Base-by-base conservation (phyloP, 1,140 invertebrate genomes). In the Drosophila malerkotliana region DNA sequence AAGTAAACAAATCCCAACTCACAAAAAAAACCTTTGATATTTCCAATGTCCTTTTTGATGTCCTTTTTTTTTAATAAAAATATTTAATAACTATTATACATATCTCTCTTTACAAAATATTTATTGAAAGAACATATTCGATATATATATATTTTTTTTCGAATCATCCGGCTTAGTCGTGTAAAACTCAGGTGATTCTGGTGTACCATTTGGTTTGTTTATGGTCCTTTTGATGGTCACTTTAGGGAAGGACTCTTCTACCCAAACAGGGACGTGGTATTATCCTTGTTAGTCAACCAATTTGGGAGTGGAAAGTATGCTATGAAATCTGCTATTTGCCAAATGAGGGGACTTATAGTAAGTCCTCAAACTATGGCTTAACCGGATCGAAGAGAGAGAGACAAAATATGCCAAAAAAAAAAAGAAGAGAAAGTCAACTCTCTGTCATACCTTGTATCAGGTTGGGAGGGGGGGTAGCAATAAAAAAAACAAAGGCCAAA, bases 251-350 rank as follows among this genome's bases (percentile, higher is more conserved):
- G 59, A 26, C 18, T 52, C 32, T 44, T 18, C 26, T 15, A 28
- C 58, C 52, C 4, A 12, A 14, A 14, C 2, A 26, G 30, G 24
- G 21, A 48, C 34, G 8, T 45, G 39, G 48, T 32, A 67, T 34
- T 32, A n/a, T 7, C 26, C 67, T 69, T 57, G 67, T 71, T 71
- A 69, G 44, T 52, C 57, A 47, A 30, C 52, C 67, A 71, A 68
- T 55, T 68, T 56, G 63, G 63, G 4, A 14, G n/a, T 12, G 49
- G 24, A 68, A 69, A 69, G 67, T 57, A 32, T 57, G 67, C 67
- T 12, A 69, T 69, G 67, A 69, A 71, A 69, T 69, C 64, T 48
- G 67, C 55, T 69, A 69, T 69, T 69, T 18, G 63, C 26, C 51
- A 69, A 69, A 69, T 69, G 63, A 69, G 52, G 63, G 59, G 51